phyloP scores from a whole-genome alignment of 2,888 invertebrate species.

The Boloria selene region DNA sequence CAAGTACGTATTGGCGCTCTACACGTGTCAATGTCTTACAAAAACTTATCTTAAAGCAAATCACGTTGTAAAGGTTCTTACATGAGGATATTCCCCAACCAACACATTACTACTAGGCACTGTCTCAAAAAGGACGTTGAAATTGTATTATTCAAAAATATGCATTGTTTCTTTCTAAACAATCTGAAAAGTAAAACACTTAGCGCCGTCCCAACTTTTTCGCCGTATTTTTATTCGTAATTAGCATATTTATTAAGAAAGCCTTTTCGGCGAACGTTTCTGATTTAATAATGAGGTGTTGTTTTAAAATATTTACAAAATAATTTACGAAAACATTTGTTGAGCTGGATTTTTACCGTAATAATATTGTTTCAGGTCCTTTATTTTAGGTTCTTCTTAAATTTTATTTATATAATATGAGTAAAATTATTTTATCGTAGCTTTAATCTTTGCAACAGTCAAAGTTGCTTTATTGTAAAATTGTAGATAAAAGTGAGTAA shows the following conservation, averaged over 20 bases:
- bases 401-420: too few species aligned
- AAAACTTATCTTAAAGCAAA: too few species aligned
- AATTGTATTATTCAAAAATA: slow-evolving; percentile 29
- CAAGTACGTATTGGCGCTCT: too few species aligned
- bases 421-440: too few species aligned
- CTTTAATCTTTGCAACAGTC: too few species aligned
- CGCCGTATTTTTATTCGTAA: slow-evolving; percentile 33
- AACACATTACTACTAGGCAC: too few species aligned
- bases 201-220: slow-evolving; percentile 22
- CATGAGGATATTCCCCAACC: too few species aligned
- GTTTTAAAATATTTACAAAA: slow-evolving; percentile 13
- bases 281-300: slow-evolving; percentile 26
- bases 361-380: slow-evolving; percentile 2
- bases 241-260: slow-evolving; percentile 37
- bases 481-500: too few species aligned
- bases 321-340: slow-evolving; percentile 12
- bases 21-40: too few species aligned
- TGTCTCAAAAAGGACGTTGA: background rate
- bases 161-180: slow-evolving; percentile 32
- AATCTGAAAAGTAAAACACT: slow-evolving; percentile 33
- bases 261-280: slow-evolving; percentile 25
- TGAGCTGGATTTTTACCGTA: slow-evolving; percentile 1
- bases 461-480: too few species aligned
- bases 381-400: background rate
- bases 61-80: too few species aligned